Evolutionary conservation across 1,140 invertebrate genomes (phyloP).

Genomic region (Magallana ariakensis): DNA sequence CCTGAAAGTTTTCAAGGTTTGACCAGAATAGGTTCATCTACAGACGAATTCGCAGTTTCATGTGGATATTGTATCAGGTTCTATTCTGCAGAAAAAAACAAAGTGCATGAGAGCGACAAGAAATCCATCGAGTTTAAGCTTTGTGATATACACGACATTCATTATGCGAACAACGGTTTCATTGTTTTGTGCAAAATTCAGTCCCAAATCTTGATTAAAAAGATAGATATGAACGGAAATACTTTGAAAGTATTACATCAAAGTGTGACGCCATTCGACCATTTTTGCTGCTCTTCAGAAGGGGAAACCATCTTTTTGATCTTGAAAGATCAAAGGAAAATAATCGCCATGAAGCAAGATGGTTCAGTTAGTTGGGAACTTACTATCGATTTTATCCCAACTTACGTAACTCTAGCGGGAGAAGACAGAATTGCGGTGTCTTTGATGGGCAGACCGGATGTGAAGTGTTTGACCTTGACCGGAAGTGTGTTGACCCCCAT

Average conservation of each 20-base stretch:
- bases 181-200: constrained; percentile 1
- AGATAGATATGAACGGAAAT: neutral
- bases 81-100: neutral
- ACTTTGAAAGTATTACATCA: neutral
- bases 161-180: neutral
- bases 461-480: constrained; percentile 9
- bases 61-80: constrained; percentile 19
- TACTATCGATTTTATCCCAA: neutral
- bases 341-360: constrained; percentile 6
- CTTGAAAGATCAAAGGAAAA: constrained; percentile 6
- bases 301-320: neutral
- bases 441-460: neutral
- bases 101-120: neutral
- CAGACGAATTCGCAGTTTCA: neutral
- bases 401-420: neutral
- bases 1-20: neutral
- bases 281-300: neutral
- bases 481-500: neutral
- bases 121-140: constrained; percentile 15
- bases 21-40: neutral
- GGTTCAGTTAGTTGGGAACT: neutral
- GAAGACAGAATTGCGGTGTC: neutral
- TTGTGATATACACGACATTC: neutral
- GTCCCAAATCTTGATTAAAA: neutral
- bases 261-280: neutral